Conservation (phyloP, 2,113 vertebrate genomes). For the Calcarius ornatus region DNA sequence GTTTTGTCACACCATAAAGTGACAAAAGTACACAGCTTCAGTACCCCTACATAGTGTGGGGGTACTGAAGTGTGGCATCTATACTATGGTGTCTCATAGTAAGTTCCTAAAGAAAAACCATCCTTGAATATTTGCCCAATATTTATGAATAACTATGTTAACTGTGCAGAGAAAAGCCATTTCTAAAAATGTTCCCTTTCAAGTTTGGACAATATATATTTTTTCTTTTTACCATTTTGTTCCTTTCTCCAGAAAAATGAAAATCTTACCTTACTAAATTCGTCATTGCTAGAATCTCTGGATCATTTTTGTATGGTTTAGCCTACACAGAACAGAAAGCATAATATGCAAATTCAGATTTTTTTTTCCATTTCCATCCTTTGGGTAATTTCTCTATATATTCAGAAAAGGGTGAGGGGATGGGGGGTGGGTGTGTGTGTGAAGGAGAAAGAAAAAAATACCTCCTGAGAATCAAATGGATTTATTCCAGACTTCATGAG, state of each 20-base stretch:
- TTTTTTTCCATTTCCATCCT: background rate
- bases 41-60: background rate
- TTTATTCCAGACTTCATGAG: slow-evolving; percentile 99
- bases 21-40: background rate
- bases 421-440: background rate
- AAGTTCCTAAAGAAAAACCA: background rate
- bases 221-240: background rate
- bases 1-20: background rate
- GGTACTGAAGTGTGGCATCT: background rate
- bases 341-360: slow-evolving; percentile 7
- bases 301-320: slow-evolving; percentile 99
- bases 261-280: slow-evolving; percentile 97
- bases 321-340: slow-evolving; percentile 78
- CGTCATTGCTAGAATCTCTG: slow-evolving; percentile 99
- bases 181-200: background rate
- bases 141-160: background rate
- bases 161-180: background rate
- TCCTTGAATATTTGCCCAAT: background rate
- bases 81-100: background rate
- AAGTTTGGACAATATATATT: background rate
- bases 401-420: background rate
- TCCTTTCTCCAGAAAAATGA: background rate
- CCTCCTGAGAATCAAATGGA: slow-evolving; percentile 99
- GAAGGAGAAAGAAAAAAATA: slow-evolving; percentile 46
- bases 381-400: background rate